phyloP scores from a whole-genome alignment of 2,113 vertebrate genomes.

The Gallinago undulata region DNA sequence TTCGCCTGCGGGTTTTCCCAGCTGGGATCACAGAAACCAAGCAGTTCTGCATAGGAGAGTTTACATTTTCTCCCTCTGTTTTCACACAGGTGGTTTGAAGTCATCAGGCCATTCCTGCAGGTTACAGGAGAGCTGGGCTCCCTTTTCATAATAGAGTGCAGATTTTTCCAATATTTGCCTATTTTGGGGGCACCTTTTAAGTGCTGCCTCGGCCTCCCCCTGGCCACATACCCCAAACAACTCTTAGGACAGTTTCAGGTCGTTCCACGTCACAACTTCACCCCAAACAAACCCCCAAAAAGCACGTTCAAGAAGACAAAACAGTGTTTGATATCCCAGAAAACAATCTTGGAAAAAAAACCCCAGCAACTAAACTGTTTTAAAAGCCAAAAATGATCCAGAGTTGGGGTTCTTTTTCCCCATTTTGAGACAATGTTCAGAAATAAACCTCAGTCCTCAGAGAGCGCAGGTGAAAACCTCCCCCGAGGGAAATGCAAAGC shows the following conservation, averaged over 20 bases:
- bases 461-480: background rate
- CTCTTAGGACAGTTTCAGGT: background rate
- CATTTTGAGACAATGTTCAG: background rate
- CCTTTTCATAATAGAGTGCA: fast-evolving
- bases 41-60: background rate
- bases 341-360: background rate
- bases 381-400: background rate
- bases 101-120: background rate
- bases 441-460: background rate
- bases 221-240: fast-evolving
- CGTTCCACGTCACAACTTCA: background rate
- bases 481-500: background rate
- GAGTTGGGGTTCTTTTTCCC: fast-evolving
- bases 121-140: background rate
- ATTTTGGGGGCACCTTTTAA: background rate
- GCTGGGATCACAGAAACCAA: background rate
- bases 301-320: background rate
- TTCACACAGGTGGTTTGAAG: background rate
- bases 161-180: background rate
- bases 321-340: background rate
- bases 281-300: background rate
- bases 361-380: background rate
- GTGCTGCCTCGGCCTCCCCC: background rate
- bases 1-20: background rate
- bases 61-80: background rate